Percentiles rank a stretch among this genome's conserved stretches.
Evolutionary conservation across 2,888 invertebrate species (phyloP).

Genomic region (Patella pellucida): DNA sequence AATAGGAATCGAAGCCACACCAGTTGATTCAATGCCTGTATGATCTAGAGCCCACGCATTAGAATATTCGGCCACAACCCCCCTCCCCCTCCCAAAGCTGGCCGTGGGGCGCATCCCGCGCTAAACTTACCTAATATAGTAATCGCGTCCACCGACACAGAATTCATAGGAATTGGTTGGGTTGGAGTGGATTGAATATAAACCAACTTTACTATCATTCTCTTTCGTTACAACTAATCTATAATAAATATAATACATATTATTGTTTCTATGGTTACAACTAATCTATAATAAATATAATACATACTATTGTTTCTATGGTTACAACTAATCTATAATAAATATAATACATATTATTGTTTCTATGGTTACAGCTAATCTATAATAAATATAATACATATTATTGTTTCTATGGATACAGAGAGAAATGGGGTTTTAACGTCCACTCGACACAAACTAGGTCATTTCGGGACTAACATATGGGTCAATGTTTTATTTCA

Average conservation of each 20-base stretch:
- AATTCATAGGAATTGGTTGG: slow-evolving; percentile 84
- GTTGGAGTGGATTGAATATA: slow-evolving; percentile 90
- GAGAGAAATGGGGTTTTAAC: too few relatives aligned
- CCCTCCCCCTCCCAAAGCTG: not conserved
- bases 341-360: too few relatives aligned
- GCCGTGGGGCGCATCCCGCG: not conserved
- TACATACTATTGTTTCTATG: not conserved
- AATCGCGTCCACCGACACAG: slow-evolving; percentile 86
- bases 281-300: not conserved
- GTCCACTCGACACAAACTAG: too few relatives aligned
- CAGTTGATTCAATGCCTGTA: not conserved
- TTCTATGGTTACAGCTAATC: too few relatives aligned
- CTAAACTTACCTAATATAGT: slow-evolving; percentile 77
- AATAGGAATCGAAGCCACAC: not conserved
- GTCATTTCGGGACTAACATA: too few relatives aligned
- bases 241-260: not conserved
- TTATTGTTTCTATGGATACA: too few relatives aligned
- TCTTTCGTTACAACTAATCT: slow-evolving; percentile 72
- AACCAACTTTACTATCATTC: slow-evolving; percentile 78
- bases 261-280: not conserved
- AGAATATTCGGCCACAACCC: too few relatives aligned
- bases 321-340: slow-evolving; percentile 45
- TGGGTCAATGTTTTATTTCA: too few relatives aligned
- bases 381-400: not conserved
- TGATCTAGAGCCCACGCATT: not conserved